Evolutionary conservation across 2,888 invertebrate species (phyloP).

Genomic region (Lycaena phlaeas): DNA sequence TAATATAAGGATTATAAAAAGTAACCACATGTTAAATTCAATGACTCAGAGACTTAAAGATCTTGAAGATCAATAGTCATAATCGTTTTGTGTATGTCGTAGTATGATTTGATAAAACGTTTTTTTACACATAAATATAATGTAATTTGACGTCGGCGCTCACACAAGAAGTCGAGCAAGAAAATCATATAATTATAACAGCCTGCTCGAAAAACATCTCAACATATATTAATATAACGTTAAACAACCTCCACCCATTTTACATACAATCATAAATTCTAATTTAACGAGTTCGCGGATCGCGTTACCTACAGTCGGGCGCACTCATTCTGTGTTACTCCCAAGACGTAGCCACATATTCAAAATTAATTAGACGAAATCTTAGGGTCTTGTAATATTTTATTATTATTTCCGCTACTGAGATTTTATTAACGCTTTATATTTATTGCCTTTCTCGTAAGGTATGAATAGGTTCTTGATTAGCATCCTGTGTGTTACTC

Average conservation of each 20-base stretch:
- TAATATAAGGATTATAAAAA: too few relatives aligned
- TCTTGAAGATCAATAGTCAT: too few relatives aligned
- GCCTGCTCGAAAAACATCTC: slow-evolving; percentile 5
- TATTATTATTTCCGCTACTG: slow-evolving; percentile 67
- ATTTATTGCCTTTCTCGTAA: slow-evolving; percentile 63
- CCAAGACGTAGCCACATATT: slow-evolving; percentile 67
- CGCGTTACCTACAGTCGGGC: slow-evolving; percentile 65
- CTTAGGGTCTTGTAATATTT: slow-evolving; percentile 66
- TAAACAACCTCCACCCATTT: slow-evolving; percentile 55
- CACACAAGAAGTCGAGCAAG: background rate
- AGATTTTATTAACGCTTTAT: slow-evolving; percentile 63
- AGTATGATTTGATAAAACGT: too few relatives aligned
- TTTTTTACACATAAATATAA: too few relatives aligned
- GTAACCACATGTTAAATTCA: too few relatives aligned
- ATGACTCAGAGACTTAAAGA: too few relatives aligned
- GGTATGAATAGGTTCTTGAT: slow-evolving; percentile 64
- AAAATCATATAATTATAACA: slow-evolving; percentile 3
- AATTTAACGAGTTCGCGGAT: slow-evolving; percentile 64
- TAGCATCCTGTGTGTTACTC: slow-evolving; percentile 48
- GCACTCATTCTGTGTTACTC: slow-evolving; percentile 64
- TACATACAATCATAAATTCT: slow-evolving; percentile 72
- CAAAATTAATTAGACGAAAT: slow-evolving; percentile 72
- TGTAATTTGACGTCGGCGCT: too few relatives aligned
- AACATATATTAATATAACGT: slow-evolving; percentile 13
- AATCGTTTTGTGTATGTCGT: too few relatives aligned